Base-by-base conservation (phyloP, 2,113 vertebrate species). In the Helogale parvula region DNA sequence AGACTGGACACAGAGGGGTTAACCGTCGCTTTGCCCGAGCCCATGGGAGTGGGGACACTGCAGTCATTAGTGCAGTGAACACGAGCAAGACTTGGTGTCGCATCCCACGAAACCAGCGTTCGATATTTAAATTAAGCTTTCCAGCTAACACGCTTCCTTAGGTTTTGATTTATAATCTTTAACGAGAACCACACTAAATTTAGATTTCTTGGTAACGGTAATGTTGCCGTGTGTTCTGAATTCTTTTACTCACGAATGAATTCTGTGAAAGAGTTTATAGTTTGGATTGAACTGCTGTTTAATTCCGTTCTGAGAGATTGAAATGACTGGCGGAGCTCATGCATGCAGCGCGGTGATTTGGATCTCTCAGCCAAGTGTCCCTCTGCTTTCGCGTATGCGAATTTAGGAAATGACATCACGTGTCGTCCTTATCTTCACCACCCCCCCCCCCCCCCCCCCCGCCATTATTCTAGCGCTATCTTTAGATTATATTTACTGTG, bases 291-390 rank as follows among this genome's bases (percentile, higher is more conserved):
- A 69, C 33, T 86, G 19, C n/a, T 74, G 35, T 87, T 96, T 69
- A 92, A 92, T 87, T 95, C 93, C 19, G 29, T 74, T 91, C 92
- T 92, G 92, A 90, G 88, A 93, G 74, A 16, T 65, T 86, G 57
- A 45, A 95, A 81, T 93, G 66, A 33, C 76, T 74, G 8, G 8
- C 38, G 11, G 15, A 12, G 80, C 93, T 93, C 31, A 50, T 84
- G 19, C 27, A 12, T 9, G 29, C 38, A 33, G 33, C 79, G 19
- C 21, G 68, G 19, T 87, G 52, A 19, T 84, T 69, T 69, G 50
- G 66, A 7, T 87, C 92, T 92, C 69, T 95, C 38, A 60, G 80
- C 81, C 15, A 84, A 29, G 19, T 35, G 3, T 38, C 41, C 66
- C 52, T 81, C 79, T 69, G 45, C 60, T 93, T 87, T n/a, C n/a